Evolutionary conservation across 2,888 invertebrate species (phyloP).

Genomic region (Nowickia ferox): DNA sequence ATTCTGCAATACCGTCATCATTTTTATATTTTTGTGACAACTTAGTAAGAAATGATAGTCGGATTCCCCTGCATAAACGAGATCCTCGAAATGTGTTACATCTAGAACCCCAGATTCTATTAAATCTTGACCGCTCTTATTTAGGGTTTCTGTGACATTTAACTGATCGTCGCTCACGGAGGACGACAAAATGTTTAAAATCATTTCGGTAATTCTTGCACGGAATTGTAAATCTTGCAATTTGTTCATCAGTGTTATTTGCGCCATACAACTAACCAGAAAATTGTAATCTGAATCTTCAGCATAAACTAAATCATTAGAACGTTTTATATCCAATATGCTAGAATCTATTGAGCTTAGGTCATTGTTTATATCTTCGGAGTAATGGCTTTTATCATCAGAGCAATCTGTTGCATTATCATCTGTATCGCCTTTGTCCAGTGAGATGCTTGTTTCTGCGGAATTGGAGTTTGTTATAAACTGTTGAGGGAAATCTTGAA

Average conservation of each 20-base stretch:
- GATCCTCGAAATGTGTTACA: conserved; percentile 71
- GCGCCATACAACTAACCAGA: no score
- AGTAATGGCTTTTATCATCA: no score
- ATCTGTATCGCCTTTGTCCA: no score
- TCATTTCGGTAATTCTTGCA: not conserved
- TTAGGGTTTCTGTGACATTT: conserved; percentile 76
- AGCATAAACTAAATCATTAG: no score
- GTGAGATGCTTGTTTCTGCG: no score
- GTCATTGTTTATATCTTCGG: no score
- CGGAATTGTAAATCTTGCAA: not conserved
- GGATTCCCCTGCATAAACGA: conserved; percentile 77
- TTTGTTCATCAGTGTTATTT: no score
- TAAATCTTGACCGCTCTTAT: conserved; percentile 78
- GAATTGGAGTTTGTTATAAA: no score
- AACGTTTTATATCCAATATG: no score
- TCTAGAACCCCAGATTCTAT: conserved; percentile 75
- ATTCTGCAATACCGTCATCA: conserved; percentile 78
- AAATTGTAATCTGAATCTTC: conserved; percentile 39
- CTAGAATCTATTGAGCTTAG: no score
- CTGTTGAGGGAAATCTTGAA: no score
- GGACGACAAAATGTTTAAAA: conserved; percentile 77
- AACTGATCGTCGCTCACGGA: conserved; percentile 76
- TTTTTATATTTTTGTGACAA: conserved; percentile 79
- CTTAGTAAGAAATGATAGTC: conserved; percentile 80
- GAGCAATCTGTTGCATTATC: no score